Conservation (phyloP, 1,140 invertebrate genomes). For the Idris sp. region DNA sequence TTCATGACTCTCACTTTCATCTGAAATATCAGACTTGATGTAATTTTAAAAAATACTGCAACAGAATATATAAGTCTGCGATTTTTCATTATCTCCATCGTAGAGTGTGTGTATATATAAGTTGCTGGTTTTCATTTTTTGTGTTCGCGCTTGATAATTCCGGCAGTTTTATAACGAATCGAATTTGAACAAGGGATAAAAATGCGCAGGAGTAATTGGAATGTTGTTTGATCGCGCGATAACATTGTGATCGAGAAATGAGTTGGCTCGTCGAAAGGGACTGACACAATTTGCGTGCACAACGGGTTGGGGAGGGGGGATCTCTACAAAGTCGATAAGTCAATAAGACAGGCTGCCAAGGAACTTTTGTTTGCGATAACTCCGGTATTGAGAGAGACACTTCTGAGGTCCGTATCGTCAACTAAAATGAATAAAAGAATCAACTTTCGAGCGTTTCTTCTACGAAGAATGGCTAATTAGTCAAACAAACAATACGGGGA, state of each 20-base stretch:
- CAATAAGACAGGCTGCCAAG: constrained; percentile 18
- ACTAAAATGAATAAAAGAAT: constrained; percentile 38
- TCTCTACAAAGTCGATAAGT: constrained; percentile 37
- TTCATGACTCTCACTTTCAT: constrained; percentile 48
- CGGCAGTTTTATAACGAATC: constrained; percentile 25
- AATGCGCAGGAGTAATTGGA: constrained; percentile 23
- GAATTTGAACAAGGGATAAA: constrained; percentile 1
- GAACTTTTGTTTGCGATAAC: constrained; percentile 42
- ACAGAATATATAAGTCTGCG: constrained; percentile 35
- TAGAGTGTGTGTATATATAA: too few species aligned
- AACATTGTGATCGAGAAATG: constrained; percentile 35
- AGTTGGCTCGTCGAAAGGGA: constrained; percentile 27
- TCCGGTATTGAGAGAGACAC: constrained; percentile 31
- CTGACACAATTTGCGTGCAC: constrained; percentile 29
- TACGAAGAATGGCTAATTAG: constrained; percentile 31
- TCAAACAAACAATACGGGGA: constrained; percentile 19
- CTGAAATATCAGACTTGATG: constrained; percentile 49
- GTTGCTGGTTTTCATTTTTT: too few species aligned
- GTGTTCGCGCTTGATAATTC: constrained; percentile 20
- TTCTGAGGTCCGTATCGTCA: constrained; percentile 22
- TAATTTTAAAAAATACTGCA: constrained; percentile 40
- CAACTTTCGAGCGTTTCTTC: constrained; percentile 34
- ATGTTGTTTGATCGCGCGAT: constrained; percentile 32
- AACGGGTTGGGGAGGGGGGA: background rate
- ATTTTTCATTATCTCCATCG: constrained; percentile 25